Percentiles rank a stretch among this genome's conserved stretches.
Conservation (phyloP, 2,113 vertebrate species). For the cattle (Bos taurus) region DNA sequence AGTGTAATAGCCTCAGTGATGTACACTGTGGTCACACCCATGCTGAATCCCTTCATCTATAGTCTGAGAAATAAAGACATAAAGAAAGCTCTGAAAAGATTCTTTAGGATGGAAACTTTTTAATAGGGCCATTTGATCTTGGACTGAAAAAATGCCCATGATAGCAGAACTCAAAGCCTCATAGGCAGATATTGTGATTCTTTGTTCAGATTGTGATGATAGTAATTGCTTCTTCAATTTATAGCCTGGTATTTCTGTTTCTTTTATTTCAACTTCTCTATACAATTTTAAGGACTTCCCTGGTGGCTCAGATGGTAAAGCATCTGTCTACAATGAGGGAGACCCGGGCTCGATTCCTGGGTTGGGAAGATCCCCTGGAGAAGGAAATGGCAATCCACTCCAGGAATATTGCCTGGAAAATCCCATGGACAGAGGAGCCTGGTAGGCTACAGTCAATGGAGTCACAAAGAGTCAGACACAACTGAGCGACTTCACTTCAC, state of each 20-base stretch:
- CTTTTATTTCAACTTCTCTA: neutral
- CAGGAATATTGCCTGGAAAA: too few species aligned
- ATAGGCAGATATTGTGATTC: neutral
- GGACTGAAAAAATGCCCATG: neutral
- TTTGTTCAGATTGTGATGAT: neutral
- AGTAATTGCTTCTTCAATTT: neutral
- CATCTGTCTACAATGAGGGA: too few species aligned
- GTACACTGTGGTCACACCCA: neutral
- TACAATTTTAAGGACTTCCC: neutral
- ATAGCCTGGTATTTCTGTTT: neutral
- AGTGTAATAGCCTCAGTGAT: neutral
- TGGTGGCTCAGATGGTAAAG: too few species aligned
- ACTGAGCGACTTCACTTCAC: too few species aligned
- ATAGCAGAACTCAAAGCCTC: neutral
- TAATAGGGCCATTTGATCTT: neutral
- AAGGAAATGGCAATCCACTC: too few species aligned
- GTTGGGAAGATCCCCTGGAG: too few species aligned
- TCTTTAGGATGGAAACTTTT: neutral
- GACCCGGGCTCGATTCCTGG: too few species aligned
- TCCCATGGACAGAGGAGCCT: too few species aligned
- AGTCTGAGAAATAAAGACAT: neutral
- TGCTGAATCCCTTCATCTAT: neutral
- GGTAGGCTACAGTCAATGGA: too few species aligned
- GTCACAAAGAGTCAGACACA: rapidly evolving
- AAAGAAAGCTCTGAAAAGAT: neutral